Conservation (phyloP, 2,888 invertebrate species). For the Seira musarum region DNA sequence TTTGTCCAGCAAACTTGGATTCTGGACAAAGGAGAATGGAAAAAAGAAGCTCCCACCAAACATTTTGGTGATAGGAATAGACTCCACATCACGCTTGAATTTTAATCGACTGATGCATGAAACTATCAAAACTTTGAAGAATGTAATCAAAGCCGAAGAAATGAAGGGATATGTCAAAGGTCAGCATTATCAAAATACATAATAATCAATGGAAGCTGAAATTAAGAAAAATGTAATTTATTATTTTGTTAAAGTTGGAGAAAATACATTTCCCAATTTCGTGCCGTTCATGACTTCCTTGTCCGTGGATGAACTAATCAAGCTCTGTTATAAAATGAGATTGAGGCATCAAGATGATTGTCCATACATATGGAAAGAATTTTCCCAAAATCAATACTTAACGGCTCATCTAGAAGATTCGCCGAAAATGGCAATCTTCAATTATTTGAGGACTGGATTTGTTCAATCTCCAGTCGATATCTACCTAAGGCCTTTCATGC, state of each 20-base stretch:
- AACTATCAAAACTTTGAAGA: constrained; percentile 80
- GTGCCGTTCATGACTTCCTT: constrained; percentile 86
- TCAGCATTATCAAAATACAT: background rate
- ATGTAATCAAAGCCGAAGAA: constrained; percentile 73
- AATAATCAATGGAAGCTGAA: too few species aligned
- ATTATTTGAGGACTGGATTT: constrained; percentile 83
- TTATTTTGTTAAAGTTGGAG: constrained; percentile 75
- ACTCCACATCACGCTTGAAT: constrained; percentile 87
- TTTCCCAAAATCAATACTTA: constrained; percentile 74
- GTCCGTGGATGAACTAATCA: constrained; percentile 70
- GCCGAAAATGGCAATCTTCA: constrained; percentile 81
- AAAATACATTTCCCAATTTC: constrained; percentile 92
- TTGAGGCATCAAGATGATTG: constrained; percentile 78
- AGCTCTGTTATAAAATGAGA: constrained; percentile 66
- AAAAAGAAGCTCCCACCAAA: constrained; percentile 28
- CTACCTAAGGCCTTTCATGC: constrained; percentile 83
- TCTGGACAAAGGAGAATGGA: constrained; percentile 15
- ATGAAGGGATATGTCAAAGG: constrained; percentile 43
- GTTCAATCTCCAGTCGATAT: constrained; percentile 84
- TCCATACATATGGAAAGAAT: constrained; percentile 84
- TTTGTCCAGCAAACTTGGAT: background rate
- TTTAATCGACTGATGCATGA: constrained; percentile 84
- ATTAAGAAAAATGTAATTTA: background rate
- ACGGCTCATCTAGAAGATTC: constrained; percentile 78
- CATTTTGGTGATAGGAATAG: constrained; percentile 79